A percentile compares a stretch with the other conserved stretches of the same genome.
Evolutionary conservation across 2,113 vertebrate genomes (phyloP).

Genomic region (Romanogobio albipinnatus): DNA sequence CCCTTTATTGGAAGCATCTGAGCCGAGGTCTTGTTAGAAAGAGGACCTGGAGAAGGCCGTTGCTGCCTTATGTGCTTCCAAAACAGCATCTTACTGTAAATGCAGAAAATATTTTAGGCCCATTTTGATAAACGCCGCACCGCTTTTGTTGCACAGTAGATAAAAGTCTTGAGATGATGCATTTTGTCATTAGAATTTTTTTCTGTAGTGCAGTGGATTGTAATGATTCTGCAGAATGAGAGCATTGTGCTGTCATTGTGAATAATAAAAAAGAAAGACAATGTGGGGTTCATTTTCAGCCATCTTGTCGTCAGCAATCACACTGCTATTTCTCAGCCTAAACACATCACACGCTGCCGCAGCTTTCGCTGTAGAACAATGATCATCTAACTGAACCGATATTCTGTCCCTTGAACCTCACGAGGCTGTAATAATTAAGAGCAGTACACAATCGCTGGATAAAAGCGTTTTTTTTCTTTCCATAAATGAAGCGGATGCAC

Average conservation of each 20-base stretch:
- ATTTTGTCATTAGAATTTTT: conserved; percentile 25
- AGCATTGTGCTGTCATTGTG: conserved; percentile 26
- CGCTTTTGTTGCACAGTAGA: neutral
- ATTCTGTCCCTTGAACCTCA: conserved; percentile 12
- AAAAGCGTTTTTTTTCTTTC: neutral
- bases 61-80: conserved; percentile 15
- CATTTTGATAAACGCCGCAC: conserved; percentile 33
- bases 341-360: conserved; percentile 1
- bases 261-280: conserved; percentile 38
- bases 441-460: conserved; percentile 5
- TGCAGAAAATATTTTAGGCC: conserved; percentile 9
- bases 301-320: conserved; percentile 22
- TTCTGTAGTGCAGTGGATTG: conserved; percentile 15
- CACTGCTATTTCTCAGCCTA: conserved; percentile 21
- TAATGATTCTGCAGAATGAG: conserved; percentile 29
- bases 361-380: neutral
- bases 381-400: conserved; percentile 3
- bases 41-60: conserved; percentile 18
- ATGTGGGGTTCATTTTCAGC: conserved; percentile 25
- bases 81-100: conserved; percentile 32
- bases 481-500: neutral
- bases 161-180: conserved; percentile 23
- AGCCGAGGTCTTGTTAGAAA: conserved; percentile 40
- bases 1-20: conserved; percentile 59
- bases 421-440: conserved; percentile 13